A percentile compares a stretch with the other conserved stretches of the same genome.
Evolutionary conservation across 2,888 invertebrate genomes (phyloP).

Genomic region (Merodon equestris): DNA sequence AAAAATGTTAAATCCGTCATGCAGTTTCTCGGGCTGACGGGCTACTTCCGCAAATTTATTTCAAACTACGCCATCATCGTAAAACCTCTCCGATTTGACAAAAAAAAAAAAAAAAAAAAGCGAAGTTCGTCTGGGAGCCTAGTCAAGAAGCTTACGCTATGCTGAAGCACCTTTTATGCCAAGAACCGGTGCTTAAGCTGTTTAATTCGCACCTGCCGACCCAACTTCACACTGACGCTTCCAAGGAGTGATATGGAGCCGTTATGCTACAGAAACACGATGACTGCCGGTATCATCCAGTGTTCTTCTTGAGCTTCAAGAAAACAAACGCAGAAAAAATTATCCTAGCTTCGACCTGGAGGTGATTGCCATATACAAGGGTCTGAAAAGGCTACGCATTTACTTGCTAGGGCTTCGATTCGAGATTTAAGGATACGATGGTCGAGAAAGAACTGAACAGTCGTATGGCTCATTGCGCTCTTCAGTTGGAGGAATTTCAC

Average conservation of each 20-base stretch:
- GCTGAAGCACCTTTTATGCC: conserved; percentile 49
- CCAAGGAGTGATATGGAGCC: conserved; percentile 20
- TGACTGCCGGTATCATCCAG: conserved; percentile 22
- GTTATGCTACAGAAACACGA: conserved; percentile 26
- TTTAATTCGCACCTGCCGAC: conserved; percentile 59
- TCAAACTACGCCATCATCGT: conserved; percentile 58
- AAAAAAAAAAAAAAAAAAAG: conserved; percentile 24
- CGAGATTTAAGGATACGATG: conserved; percentile 39
- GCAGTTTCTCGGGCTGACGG: conserved; percentile 23
- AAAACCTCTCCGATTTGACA: conserved; percentile 62
- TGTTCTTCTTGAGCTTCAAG: conserved; percentile 70
- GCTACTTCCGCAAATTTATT: conserved; percentile 57
- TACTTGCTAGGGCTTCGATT: too few relatives aligned
- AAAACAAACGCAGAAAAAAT: conserved; percentile 70
- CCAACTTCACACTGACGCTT: conserved; percentile 70
- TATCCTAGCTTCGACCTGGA: conserved; percentile 71
- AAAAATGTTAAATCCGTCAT: conserved; percentile 18
- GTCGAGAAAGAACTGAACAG: conserved; percentile 63
- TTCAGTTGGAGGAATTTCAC: conserved; percentile 40
- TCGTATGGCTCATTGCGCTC: conserved; percentile 72
- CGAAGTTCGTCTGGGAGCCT: conserved; percentile 35
- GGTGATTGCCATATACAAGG: too few relatives aligned
- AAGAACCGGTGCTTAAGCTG: conserved; percentile 64
- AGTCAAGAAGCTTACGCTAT: conserved; percentile 22
- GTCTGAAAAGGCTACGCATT: too few relatives aligned